Evolutionary conservation across 2,113 vertebrate species (phyloP), one percentile per base, ranked within the genome.

Genomic region (Xiphias gladius): DNA sequence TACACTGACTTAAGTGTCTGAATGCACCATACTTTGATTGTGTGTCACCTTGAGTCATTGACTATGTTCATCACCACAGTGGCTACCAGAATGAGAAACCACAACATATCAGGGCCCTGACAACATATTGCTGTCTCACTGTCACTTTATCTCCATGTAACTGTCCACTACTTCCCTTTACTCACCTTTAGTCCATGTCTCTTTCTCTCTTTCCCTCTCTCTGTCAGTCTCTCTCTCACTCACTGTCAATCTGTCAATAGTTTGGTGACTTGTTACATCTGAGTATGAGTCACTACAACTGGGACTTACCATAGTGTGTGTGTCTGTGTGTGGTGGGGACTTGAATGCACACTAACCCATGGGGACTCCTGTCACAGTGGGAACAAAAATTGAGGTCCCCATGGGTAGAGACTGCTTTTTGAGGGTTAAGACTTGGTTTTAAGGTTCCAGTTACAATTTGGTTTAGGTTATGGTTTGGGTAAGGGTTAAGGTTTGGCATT

Each of bases 1-100:
- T 35, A 35, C 32, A 35, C 6, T 35, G 32, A 35, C 32, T 4
- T 35, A 35, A 35, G 32, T 35, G 32, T 4, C 32, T 35, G n/a
- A n/a, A n/a, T n/a, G 32, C 32, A 35, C 32, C 6, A 6, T 35
- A 81, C 88, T 92, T 82, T 89, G 86, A 88, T 83, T 79, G 68
- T 76, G 67, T 80, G 81, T 84, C 14, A 32, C 72, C 16, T 19
- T 59, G 65, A 86, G 72, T 86, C 79, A 61, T 37, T 7, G 24
- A 35, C 75, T 55, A 80, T 73, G 79, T 74, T 89, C 84, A 61
- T 89, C 82, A 79, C 68, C 66, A 24, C 61, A 54, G 83, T 64
- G 69, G 62, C 84, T 26, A 30, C 71, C 79, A 67, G 63, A 86
- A 86, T 66, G 73, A 89, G 63, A 59, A 83, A 78, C 24, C 82